phyloP scores from a whole-genome alignment of 1,140 invertebrate genomes.

The Callitettix versicolor region DNA sequence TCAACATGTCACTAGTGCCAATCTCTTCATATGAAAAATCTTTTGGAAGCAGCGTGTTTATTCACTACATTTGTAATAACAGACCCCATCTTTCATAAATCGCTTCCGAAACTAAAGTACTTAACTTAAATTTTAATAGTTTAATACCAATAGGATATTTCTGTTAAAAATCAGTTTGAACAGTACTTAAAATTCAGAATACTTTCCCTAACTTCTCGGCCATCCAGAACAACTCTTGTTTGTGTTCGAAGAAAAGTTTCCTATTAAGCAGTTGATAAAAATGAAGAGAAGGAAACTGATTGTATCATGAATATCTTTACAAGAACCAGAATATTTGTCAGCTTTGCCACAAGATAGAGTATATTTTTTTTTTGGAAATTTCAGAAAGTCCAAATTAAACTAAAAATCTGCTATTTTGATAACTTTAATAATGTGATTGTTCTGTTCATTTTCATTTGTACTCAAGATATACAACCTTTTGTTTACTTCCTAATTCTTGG shows the following conservation, averaged over 20 bases:
- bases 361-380: constrained; percentile 2
- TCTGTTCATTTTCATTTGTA: not conserved
- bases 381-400: not conserved
- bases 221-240: no score
- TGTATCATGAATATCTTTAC: no score
- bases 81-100: not conserved
- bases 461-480: not conserved
- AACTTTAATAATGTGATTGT: not conserved
- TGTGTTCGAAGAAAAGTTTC: no score
- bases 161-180: not conserved
- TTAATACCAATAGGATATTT: not conserved
- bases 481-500: not conserved
- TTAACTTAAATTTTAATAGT: not conserved
- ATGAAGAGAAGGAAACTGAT: no score
- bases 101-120: not conserved
- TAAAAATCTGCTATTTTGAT: not conserved
- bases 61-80: not conserved
- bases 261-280: no score
- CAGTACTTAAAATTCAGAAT: no score
- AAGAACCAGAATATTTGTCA: no score
- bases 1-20: not conserved
- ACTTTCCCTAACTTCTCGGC: no score
- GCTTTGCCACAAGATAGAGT: not conserved
- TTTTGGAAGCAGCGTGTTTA: not conserved
- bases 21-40: not conserved